phyloP scores from a whole-genome alignment of 2,888 invertebrate species.

The Lithodes maja region DNA sequence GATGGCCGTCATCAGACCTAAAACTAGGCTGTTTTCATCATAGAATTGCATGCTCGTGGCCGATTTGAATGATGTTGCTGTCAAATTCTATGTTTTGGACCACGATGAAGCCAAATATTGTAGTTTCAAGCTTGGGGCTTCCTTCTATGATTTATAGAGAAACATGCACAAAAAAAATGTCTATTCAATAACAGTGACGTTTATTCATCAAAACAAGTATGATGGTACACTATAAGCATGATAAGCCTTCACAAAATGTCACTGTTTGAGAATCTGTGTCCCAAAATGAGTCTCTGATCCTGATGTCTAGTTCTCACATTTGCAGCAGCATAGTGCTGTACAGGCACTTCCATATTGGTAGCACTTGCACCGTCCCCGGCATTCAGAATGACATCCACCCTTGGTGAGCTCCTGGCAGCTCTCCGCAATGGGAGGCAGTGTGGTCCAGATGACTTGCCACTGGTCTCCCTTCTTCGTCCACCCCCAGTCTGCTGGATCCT shows the following conservation, averaged over 20 bases:
- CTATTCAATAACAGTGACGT: not conserved
- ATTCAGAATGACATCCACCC: too few species aligned
- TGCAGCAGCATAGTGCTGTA: constrained; percentile 16
- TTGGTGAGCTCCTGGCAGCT: constrained; percentile 24
- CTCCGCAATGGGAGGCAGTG: constrained; percentile 4
- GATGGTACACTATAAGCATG: not conserved
- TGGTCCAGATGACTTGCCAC: not conserved
- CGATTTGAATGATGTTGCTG: constrained; percentile 16
- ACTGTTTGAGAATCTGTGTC: too few species aligned
- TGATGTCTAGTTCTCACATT: too few species aligned
- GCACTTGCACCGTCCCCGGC: too few species aligned
- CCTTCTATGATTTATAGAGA: constrained; percentile 8
- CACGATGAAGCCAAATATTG: not conserved
- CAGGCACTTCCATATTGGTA: too few species aligned
- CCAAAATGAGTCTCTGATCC: too few species aligned
- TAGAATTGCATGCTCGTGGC: constrained; percentile 6
- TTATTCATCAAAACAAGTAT: constrained; percentile 4
- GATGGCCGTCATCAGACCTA: not conserved
- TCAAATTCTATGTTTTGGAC: constrained; percentile 10
- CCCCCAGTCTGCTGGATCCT: not conserved
- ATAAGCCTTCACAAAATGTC: too few species aligned
- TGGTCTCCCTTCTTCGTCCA: not conserved
- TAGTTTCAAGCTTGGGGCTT: not conserved
- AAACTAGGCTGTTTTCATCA: not conserved
- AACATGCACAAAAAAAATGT: not conserved